Evolutionary conservation across 2,113 vertebrate species (phyloP).

Genomic region (Scartelaos histophorus): DNA sequence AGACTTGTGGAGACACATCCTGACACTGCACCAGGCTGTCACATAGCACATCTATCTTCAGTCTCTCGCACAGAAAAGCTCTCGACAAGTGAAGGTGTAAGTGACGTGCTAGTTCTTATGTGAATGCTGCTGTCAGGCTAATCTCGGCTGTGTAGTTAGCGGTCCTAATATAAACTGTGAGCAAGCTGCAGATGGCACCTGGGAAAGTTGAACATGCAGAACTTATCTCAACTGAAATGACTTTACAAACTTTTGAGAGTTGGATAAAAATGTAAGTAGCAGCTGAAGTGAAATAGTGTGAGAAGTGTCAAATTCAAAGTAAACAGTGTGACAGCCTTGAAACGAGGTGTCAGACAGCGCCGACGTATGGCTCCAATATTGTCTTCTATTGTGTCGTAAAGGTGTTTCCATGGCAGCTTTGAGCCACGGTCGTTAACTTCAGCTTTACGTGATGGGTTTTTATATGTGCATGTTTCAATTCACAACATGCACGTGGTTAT

Average conservation of each 20-base stretch:
- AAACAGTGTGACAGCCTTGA: conserved; percentile 4
- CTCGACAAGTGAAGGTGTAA: conserved; percentile 32
- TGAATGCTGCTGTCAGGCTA: conserved; percentile 48
- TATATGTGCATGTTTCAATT: not conserved
- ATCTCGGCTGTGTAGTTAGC: conserved; percentile 63
- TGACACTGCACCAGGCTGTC: conserved; percentile 32
- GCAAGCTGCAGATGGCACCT: conserved; percentile 43
- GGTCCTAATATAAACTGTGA: conserved; percentile 59
- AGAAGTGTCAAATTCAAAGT: not conserved
- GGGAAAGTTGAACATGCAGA: conserved; percentile 25
- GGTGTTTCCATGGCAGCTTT: conserved; percentile 67
- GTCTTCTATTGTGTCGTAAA: conserved; percentile 41
- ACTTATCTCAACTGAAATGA: conserved; percentile 26
- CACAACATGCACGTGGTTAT: not conserved
- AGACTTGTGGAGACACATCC: conserved; percentile 11
- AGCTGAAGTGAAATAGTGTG: not conserved
- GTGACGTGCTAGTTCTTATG: conserved; percentile 16
- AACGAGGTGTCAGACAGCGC: conserved; percentile 4
- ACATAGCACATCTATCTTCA: conserved; percentile 65
- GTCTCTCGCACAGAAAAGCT: conserved; percentile 46
- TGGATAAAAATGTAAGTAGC: conserved; percentile 5
- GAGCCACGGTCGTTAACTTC: conserved; percentile 46
- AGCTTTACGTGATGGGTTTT: conserved; percentile 27
- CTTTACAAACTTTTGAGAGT: conserved; percentile 34
- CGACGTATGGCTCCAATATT: conserved; percentile 3